Conservation (phyloP, 1,140 invertebrate species). For the Drosophila athabasca region DNA sequence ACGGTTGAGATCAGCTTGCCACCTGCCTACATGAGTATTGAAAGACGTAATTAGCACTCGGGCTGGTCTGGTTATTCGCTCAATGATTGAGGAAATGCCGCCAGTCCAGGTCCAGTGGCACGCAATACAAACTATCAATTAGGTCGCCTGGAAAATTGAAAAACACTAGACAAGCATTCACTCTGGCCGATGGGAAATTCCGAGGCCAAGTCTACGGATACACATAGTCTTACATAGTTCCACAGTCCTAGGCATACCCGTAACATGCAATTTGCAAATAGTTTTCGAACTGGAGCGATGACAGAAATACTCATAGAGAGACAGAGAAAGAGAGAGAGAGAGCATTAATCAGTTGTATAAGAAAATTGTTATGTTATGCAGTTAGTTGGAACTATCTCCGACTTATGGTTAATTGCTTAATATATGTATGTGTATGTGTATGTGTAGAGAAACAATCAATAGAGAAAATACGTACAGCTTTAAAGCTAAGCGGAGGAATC, state of each 20-base stretch:
- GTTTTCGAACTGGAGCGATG: constrained; percentile 32
- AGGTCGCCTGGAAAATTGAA: constrained; percentile 46
- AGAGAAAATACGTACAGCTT: too few species aligned
- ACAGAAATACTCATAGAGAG: constrained; percentile 30
- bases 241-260: constrained; percentile 8
- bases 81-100: constrained; percentile 53
- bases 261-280: constrained; percentile 19
- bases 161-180: not conserved
- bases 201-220: constrained; percentile 42
- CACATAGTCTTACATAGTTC: constrained; percentile 20
- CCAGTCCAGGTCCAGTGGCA: not conserved
- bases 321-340: constrained; percentile 10
- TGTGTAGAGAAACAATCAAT: too few species aligned
- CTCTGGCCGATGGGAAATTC: not conserved
- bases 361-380: constrained; percentile 22
- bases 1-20: too few species aligned
- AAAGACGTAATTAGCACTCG: constrained; percentile 24
- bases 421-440: too few species aligned
- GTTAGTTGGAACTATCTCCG: constrained; percentile 5
- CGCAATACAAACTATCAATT: constrained; percentile 49
- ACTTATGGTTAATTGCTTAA: constrained; percentile 23
- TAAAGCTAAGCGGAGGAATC: too few species aligned
- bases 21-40: constrained; percentile 6
- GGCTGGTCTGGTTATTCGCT: constrained; percentile 2
- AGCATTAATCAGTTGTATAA: constrained; percentile 38